These are phyloP conservation scores for Trichonephila clavipes DNA, from an alignment of 1,140 invertebrate species.

Conservation along the genomic window DNA sequence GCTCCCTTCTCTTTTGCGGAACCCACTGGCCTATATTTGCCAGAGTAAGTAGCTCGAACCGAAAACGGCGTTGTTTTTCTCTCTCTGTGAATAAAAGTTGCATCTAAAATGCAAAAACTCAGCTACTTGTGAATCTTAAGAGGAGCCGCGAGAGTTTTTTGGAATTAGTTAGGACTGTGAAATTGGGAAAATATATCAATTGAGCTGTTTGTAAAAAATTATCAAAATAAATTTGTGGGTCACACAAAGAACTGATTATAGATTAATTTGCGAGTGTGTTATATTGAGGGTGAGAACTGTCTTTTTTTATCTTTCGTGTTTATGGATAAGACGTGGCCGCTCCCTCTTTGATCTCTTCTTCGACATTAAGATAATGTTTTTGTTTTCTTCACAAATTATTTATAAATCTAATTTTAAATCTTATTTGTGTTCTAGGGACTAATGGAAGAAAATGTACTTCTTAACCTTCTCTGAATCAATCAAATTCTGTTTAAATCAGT, in stretches of 20 bases:
- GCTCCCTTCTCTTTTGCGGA: neutral
- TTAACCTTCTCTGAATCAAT: neutral
- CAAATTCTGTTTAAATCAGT: no score
- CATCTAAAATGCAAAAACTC: neutral
- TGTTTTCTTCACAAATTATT: neutral
- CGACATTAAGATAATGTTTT: neutral
- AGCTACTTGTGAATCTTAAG: neutral
- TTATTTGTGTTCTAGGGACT: neutral
- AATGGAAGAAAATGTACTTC: neutral
- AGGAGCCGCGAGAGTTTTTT: neutral
- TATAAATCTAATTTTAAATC: neutral
- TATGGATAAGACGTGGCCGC: neutral
- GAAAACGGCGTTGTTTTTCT: conserved; percentile 3
- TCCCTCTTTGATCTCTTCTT: neutral
- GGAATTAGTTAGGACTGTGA: neutral
- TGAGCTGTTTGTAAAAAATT: neutral
- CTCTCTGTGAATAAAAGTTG: neutral
- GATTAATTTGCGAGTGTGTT: neutral
- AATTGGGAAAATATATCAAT: neutral
- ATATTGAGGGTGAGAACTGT: conserved; percentile 14
- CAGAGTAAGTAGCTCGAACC: conserved; percentile 20
- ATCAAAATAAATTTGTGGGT: neutral
- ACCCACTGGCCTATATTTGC: conserved; percentile 21
- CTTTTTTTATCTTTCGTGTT: neutral
- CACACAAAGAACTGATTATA: neutral